Conservation (phyloP, 2,888 invertebrate species). For the Caenorhabditis drosophilae region DNA sequence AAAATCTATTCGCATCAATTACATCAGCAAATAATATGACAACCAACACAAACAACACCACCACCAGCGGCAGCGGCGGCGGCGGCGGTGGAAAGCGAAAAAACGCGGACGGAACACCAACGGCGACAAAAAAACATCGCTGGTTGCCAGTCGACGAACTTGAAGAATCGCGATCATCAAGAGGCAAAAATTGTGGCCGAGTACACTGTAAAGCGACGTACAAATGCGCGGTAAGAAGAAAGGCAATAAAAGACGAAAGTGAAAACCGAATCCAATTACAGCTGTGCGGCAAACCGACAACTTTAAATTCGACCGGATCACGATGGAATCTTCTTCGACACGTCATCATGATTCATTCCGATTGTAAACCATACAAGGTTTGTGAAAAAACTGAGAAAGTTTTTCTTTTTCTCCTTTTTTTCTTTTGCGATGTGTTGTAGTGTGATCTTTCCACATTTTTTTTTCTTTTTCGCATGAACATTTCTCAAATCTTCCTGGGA, state of each 20-base stretch:
- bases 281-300: slow-evolving; percentile 51
- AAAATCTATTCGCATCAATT: slow-evolving; percentile 16
- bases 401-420: slow-evolving; percentile 3
- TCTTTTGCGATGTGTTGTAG: slow-evolving; percentile 17
- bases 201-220: slow-evolving; percentile 54
- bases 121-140: slow-evolving; percentile 42
- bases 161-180: slow-evolving; percentile 47
- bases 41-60: too few relatives aligned
- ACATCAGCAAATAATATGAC: slow-evolving; percentile 6
- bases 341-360: slow-evolving; percentile 54
- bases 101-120: slow-evolving; percentile 13
- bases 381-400: too few relatives aligned
- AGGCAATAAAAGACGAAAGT: too few relatives aligned
- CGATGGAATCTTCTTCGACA: slow-evolving; percentile 51
- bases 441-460: not conserved
- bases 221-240: slow-evolving; percentile 47
- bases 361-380: slow-evolving; percentile 50
- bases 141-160: slow-evolving; percentile 51
- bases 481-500: too few relatives aligned
- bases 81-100: slow-evolving; percentile 12
- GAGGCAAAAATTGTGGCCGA: slow-evolving; percentile 49
- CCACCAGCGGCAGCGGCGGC: not conserved
- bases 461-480: too few relatives aligned
- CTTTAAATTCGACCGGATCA: slow-evolving; percentile 50
- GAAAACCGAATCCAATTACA: slow-evolving; percentile 19